Conservation (phyloP, 2,888 invertebrate genomes). For the Tenodera sinensis region DNA sequence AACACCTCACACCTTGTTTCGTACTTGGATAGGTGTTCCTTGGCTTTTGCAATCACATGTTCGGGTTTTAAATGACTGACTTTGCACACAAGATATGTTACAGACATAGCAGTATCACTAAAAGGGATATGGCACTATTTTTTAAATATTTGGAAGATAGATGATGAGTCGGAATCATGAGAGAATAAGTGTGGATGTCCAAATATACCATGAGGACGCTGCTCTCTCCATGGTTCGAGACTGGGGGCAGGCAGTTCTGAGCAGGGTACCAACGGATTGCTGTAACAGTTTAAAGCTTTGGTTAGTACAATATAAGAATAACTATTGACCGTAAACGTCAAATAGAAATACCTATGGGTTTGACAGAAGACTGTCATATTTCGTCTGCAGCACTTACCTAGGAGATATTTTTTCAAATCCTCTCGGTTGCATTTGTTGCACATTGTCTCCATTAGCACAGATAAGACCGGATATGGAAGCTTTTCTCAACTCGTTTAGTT, state of each 20-base stretch:
- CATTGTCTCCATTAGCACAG: constrained; percentile 73
- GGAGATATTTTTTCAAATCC: constrained; percentile 32
- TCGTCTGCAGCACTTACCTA: not conserved
- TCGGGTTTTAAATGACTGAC: no score
- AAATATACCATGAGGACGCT: not conserved
- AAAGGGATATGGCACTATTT: not conserved
- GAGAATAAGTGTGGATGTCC: not conserved
- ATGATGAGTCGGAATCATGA: no score
- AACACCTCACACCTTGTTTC: no score
- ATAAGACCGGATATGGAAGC: constrained; percentile 71
- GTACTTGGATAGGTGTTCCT: no score
- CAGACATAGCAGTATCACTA: not conserved
- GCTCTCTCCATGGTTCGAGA: constrained; percentile 54
- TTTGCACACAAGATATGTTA: no score
- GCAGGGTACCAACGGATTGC: constrained; percentile 44
- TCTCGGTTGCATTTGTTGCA: constrained; percentile 58
- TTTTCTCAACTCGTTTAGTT: constrained; percentile 74
- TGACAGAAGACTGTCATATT: no score
- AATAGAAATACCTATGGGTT: no score
- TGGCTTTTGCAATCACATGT: no score
- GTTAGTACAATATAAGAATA: not conserved
- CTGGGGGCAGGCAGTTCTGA: constrained; percentile 49
- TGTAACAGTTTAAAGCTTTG: not conserved
- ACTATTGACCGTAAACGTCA: no score
- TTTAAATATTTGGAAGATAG: not conserved